A percentile compares a stretch with the other conserved stretches of the same genome.
Evolutionary conservation across 92 coral and sea anemone species (phyloP).

Genomic region (Blastomussa wellsi): DNA sequence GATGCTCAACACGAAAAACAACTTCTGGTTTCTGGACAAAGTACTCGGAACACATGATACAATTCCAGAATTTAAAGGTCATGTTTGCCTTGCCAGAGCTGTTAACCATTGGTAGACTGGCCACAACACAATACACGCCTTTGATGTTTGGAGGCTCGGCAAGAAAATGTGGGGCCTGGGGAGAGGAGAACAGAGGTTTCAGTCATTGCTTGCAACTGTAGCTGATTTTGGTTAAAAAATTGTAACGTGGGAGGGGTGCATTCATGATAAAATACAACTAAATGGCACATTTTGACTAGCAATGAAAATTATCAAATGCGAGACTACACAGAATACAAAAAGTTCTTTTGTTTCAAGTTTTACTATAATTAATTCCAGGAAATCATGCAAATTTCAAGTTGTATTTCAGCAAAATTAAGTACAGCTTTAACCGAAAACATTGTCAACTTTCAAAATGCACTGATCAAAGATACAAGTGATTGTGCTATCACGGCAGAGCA

Average conservation of each 20-base stretch:
- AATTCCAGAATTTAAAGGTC: constrained; percentile 99
- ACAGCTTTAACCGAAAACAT: constrained; percentile 36
- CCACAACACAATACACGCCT: constrained; percentile 91
- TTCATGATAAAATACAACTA: no score
- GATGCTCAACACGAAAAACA: constrained; percentile 89
- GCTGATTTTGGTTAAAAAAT: neutral
- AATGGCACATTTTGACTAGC: neutral
- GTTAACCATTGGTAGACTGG: constrained; percentile 82
- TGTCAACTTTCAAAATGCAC: constrained; percentile 21
- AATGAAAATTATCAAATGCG: neutral
- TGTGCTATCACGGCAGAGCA: neutral
- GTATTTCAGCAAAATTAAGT: neutral
- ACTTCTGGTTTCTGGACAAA: constrained; percentile 95
- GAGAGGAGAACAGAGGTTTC: constrained; percentile 91
- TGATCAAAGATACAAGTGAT: neutral
- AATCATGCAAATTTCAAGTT: neutral
- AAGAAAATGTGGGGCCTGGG: constrained; percentile 78
- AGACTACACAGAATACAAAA: no score
- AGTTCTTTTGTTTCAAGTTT: neutral
- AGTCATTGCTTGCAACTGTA: constrained; percentile 45
- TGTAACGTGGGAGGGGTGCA: neutral
- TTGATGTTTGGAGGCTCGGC: constrained; percentile 73
- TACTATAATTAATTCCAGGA: neutral
- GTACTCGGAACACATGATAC: constrained; percentile 96
- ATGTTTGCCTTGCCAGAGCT: constrained; percentile 80